Evolutionary conservation across 1,140 invertebrate species (phyloP), one percentile per base, ranked within the genome.

Genomic region (Potamilus streckersoni): DNA sequence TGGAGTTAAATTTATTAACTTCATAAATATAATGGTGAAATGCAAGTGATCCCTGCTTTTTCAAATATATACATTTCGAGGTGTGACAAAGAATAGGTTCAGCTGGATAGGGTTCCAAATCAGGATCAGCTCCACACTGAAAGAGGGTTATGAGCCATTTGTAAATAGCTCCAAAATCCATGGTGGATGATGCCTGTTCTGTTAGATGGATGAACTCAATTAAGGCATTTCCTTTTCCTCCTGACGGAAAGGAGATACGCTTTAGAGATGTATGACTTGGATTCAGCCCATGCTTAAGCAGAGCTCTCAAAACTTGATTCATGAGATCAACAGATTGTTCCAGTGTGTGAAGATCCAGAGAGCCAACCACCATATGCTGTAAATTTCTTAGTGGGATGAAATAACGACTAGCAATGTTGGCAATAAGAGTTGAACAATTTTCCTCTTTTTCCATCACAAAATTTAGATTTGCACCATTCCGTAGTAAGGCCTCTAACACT

Each of bases 71-170:
- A 49, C 85, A 87, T 69, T 87, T 89, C 70, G 89, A 87, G 6
- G 84, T 88, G 72, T 89, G 88, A 66, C 83, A 87, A 73, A 89
- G 88, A 62, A 88, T 86, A 38, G 86, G 83, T 27, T 89, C 87
- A 1, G 87, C 85, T 13, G 85, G 85, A 72, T 88, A 88, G 6
- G 88, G 87, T 77, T 88, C 85, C 31, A 89, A 71, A 65, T 89
- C 85, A 19, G 88, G 88, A 73, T 89, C 78, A 27, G 86, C 88
- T 20, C 88, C 88, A 85, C 84, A 88, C 75, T 87, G 85, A 6
- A 89, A 71, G 13, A 88, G 76, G 3, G 86, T 88, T 57, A 72
- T 74, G 16, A 89, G 64, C 87, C 88, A 89, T 14, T 59, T 70
- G n/a, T 82, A 74, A 57, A 89, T 82, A 49, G 81, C 70, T 4